Evolutionary conservation across 2,113 vertebrate genomes (phyloP).

Genomic region (Dromas ardeola): DNA sequence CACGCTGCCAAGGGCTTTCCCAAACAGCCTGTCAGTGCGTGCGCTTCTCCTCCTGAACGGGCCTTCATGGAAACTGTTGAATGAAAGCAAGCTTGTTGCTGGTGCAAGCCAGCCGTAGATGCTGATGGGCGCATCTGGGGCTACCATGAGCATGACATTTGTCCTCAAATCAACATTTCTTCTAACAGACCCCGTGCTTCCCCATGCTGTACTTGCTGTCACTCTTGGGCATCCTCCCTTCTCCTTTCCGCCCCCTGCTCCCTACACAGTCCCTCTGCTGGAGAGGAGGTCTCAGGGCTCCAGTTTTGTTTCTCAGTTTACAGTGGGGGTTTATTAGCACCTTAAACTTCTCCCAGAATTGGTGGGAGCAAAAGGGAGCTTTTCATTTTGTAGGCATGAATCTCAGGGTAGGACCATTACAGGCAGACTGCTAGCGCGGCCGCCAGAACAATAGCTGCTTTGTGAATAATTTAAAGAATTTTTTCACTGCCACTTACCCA

Average conservation of each 20-base stretch:
- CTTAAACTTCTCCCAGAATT: neutral
- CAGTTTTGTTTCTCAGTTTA: neutral
- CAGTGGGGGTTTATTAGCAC: neutral
- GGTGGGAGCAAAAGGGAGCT: neutral
- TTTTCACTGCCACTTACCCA: neutral
- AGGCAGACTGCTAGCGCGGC: neutral
- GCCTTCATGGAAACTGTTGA: neutral
- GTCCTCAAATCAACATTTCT: neutral
- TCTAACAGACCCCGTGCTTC: neutral
- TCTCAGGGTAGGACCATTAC: neutral
- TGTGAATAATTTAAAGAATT: neutral
- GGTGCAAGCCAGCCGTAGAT: neutral
- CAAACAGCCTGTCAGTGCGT: rapidly evolving
- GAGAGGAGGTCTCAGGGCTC: neutral
- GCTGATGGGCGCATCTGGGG: neutral
- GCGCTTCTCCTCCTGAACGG: neutral
- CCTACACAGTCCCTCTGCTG: neutral
- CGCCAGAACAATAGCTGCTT: neutral
- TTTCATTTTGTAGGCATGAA: neutral
- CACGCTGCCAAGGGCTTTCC: neutral
- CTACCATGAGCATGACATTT: neutral
- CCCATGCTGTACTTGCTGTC: neutral
- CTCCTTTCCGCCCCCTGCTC: neutral
- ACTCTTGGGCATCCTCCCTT: neutral
- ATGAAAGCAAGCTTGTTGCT: neutral